A percentile compares a stretch with the other conserved stretches of the same genome.
phyloP scores from a whole-genome alignment of 1,140 invertebrate species.

The Drosophila takahashii region DNA sequence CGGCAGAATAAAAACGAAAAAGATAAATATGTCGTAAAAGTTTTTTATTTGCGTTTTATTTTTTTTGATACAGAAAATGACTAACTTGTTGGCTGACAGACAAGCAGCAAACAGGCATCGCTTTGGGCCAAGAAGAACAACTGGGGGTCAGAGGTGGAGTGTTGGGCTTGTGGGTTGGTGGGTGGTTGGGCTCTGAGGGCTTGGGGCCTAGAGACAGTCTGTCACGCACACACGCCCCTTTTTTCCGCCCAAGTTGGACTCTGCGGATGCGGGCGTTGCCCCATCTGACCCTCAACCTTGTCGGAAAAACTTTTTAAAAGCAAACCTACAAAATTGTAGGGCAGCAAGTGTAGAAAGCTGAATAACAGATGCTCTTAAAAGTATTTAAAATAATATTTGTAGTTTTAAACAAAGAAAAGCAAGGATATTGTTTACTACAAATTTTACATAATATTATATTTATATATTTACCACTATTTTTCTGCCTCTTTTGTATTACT shows the following conservation, averaged over 20 bases:
- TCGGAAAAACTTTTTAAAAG: conserved; percentile 41
- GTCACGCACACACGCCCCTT: conserved; percentile 63
- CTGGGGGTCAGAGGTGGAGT: conserved; percentile 21
- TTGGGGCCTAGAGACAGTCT: conserved; percentile 51
- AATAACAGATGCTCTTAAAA: conserved; percentile 15
- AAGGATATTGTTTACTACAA: too few relatives aligned
- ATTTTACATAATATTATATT: too few relatives aligned
- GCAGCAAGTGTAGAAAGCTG: background rate
- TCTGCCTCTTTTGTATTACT: background rate
- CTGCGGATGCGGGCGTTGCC: conserved; percentile 17
- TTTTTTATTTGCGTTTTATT: conserved; percentile 81
- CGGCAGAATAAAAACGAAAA: conserved; percentile 49
- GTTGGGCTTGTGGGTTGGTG: background rate
- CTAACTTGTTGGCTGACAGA: conserved; percentile 76
- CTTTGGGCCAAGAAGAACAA: conserved; percentile 32
- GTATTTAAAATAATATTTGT: background rate
- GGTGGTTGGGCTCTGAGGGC: background rate
- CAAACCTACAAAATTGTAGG: conserved; percentile 24
- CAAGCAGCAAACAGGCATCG: conserved; percentile 49
- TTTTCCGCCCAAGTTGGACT: conserved; percentile 35
- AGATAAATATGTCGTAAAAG: conserved; percentile 81
- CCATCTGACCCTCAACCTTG: conserved; percentile 49
- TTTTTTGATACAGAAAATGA: conserved; percentile 78
- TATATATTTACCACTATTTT: too few relatives aligned
- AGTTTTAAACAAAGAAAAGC: too few relatives aligned